Percentiles rank a stretch among this genome's conserved stretches.
phyloP scores from a whole-genome alignment of 64 coral and sea anemone species.

The Anthopleura sola region DNA sequence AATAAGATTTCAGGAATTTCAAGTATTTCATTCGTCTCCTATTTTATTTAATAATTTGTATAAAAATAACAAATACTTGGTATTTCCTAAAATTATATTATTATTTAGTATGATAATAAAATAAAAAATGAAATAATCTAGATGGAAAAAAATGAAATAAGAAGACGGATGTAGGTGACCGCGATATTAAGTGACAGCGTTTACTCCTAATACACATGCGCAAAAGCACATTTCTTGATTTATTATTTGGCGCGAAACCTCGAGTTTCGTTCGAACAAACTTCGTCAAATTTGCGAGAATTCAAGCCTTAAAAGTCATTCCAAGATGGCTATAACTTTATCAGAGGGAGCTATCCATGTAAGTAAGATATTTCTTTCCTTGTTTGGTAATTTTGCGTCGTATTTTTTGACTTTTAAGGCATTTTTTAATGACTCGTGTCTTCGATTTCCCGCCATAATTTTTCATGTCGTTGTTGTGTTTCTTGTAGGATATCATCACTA shows the following conservation, averaged over 20 bases:
- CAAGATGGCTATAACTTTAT: constrained; percentile 11
- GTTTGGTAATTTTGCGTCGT: neutral
- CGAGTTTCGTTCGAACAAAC: neutral
- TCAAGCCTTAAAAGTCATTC: neutral
- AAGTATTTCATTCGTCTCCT: too few relatives aligned
- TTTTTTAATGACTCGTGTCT: neutral
- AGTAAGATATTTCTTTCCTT: neutral
- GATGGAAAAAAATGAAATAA: too few relatives aligned
- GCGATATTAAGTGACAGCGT: neutral
- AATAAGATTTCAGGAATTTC: too few relatives aligned
- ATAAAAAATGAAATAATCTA: too few relatives aligned
- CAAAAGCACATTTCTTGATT: neutral
- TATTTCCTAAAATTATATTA: too few relatives aligned
- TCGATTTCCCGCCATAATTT: constrained; percentile 31
- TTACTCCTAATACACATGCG: neutral
- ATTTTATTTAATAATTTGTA: too few relatives aligned
- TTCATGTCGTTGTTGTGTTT: neutral
- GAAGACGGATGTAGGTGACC: neutral
- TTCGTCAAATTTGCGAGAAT: neutral
- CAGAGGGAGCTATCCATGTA: constrained; percentile 61
- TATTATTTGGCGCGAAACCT: constrained; percentile 32
- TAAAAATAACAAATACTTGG: too few relatives aligned
- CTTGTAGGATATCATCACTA: constrained; percentile 68
- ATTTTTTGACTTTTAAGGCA: neutral
- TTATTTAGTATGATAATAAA: too few relatives aligned